Base-by-base conservation (phyloP, 2,888 invertebrate species). In the Cryptosula pallasiana region DNA sequence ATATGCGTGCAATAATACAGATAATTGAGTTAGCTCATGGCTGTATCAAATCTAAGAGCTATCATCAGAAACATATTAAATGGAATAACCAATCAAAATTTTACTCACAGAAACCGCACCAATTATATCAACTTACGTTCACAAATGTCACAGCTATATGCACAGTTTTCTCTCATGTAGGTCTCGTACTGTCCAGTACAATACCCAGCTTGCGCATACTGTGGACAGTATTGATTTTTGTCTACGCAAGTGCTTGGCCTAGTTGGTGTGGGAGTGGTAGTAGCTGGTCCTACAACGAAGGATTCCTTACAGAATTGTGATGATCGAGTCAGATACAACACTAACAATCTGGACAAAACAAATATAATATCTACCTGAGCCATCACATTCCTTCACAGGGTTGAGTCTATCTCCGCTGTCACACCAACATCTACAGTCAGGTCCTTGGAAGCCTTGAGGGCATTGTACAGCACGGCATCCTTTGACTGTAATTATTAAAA, bases 241-340 rank as follows among this genome's bases (percentile, higher is more conserved):
- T 63, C 63, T 13, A 32, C 25, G 36, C 75, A 75, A 9, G n/a
- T 20, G 13, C n/a, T 34, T 32, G 63, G 35, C 25, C 25, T 70
- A 3, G 25, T 35, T 5, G 70, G 70, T 9, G 9, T 63, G 2
- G 9, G 32, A 13, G 63, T 63, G 5, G 63, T 29, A 32, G 63
- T 27, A n/a, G 27, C 32, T 63, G 55, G 55, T 5, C n/a, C n/a
- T n/a, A 55, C 55, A 3, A n/a, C n/a, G n/a, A n/a, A n/a, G n/a
- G n/a, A n/a, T n/a, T n/a, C n/a, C n/a, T n/a, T n/a, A n/a, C n/a
- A n/a, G n/a, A n/a, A n/a, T n/a, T n/a, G n/a, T n/a, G n/a, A n/a
- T n/a, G n/a, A n/a, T n/a, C n/a, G n/a, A n/a, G n/a, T n/a, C n/a
- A n/a, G n/a, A n/a, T n/a, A n/a, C n/a, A n/a, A n/a, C n/a, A n/a